Evolutionary conservation across 2,797 vertebrate genomes (phyloP).

Genomic region (Ctenosaura bakeri): DNA sequence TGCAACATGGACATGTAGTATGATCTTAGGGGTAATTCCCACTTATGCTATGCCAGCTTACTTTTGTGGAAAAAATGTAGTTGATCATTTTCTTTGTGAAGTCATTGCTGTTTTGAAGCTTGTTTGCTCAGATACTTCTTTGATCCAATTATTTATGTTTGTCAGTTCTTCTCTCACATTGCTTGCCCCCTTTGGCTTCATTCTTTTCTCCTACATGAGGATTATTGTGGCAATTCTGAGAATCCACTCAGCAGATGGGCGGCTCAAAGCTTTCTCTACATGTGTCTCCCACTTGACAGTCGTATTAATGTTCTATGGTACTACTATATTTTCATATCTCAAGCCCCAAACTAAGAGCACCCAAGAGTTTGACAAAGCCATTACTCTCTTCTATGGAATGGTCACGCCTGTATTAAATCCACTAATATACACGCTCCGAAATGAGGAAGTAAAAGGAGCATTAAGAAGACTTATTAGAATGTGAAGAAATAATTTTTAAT

Average conservation of each 20-base stretch:
- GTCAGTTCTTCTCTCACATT: constrained; percentile 60
- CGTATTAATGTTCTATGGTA: constrained; percentile 66
- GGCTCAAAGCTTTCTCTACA: constrained; percentile 65
- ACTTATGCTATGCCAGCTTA: background rate
- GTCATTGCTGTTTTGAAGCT: constrained; percentile 19
- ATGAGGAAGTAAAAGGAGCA: constrained; percentile 49
- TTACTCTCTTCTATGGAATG: constrained; percentile 57
- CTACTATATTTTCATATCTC: constrained; percentile 60
- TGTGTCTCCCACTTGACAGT: constrained; percentile 60
- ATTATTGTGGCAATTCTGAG: background rate
- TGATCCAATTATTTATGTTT: background rate
- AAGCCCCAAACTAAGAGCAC: constrained; percentile 50
- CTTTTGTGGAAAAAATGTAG: constrained; percentile 9
- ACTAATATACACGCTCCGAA: constrained; percentile 8
- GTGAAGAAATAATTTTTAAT: too few species aligned
- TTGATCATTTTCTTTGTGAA: constrained; percentile 11
- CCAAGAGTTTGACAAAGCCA: constrained; percentile 54
- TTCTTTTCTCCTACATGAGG: background rate
- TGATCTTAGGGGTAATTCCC: constrained; percentile 1
- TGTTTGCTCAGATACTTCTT: background rate
- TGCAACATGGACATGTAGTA: constrained; percentile 3
- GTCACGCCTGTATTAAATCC: constrained; percentile 27
- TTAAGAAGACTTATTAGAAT: constrained; percentile 20
- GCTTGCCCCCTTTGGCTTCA: constrained; percentile 25
- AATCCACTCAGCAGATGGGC: background rate